A percentile compares a stretch with the other conserved stretches of the same genome.
Conservation (phyloP, 2,888 invertebrate genomes). For the Cantharis rustica region DNA sequence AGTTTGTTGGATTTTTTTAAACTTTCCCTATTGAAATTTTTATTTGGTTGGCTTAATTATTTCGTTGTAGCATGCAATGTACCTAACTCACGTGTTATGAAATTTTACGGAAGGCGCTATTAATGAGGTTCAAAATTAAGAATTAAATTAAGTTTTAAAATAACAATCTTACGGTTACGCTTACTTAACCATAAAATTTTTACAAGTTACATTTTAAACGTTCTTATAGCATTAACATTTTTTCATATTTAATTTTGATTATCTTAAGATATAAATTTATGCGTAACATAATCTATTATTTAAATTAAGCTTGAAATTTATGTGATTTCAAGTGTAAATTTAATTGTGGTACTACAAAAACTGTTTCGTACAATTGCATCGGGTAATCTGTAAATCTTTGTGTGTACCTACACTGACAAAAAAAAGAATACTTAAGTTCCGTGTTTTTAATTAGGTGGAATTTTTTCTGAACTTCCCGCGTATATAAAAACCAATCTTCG, state of each 20-base stretch:
- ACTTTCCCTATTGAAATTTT: too few relatives aligned
- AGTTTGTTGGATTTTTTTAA: too few relatives aligned
- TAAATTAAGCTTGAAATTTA: neutral
- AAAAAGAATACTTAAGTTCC: neutral
- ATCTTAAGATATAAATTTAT: neutral
- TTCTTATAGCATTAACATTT: neutral
- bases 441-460: neutral
- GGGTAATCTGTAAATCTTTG: neutral
- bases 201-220: neutral
- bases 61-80: neutral
- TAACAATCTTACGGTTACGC: neutral
- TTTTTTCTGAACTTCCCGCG: neutral
- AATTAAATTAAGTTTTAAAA: neutral
- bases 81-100: neutral
- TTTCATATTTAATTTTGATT: neutral
- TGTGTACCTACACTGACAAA: neutral
- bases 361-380: neutral
- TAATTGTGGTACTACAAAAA: neutral
- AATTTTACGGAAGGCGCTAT: neutral
- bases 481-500: neutral
- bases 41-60: neutral
- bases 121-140: neutral
- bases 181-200: conserved; percentile 3
- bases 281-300: neutral
- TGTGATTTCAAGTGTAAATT: neutral